Percentiles rank a stretch among this genome's conserved stretches.
Evolutionary conservation across 2,888 invertebrate species (phyloP).

Genomic region (Protonemura montana): DNA sequence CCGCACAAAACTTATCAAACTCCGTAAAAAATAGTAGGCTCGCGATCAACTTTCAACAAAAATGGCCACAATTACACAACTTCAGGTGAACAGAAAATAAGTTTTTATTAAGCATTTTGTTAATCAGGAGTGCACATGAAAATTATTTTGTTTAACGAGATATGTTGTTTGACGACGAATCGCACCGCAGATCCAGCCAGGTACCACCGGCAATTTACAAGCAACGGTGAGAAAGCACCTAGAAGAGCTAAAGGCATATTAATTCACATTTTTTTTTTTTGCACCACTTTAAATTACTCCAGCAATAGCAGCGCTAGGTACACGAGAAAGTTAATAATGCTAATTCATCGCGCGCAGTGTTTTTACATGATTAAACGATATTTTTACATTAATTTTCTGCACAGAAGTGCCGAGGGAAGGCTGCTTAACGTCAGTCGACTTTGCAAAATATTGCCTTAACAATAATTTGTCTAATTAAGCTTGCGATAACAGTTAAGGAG

Average conservation of each 20-base stretch:
- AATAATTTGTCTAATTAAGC: slow-evolving; percentile 12
- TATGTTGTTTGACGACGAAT: slow-evolving; percentile 12
- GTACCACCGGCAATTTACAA: background rate
- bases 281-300: too few relatives aligned
- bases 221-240: background rate
- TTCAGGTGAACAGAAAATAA: background rate
- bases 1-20: too few relatives aligned
- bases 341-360: background rate
- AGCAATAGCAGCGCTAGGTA: background rate
- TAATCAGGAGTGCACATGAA: background rate
- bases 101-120: background rate
- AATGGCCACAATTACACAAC: background rate
- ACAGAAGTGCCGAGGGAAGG: background rate
- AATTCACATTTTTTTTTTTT: background rate
- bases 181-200: background rate
- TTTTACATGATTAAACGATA: background rate
- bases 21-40: too few relatives aligned
- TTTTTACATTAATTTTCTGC: background rate
- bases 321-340: background rate
- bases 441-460: background rate
- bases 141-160: background rate
- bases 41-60: background rate
- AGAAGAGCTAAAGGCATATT: background rate
- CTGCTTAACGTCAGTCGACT: background rate
- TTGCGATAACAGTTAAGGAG: slow-evolving; percentile 7